phyloP scores from a whole-genome alignment of 1,140 invertebrate genomes.

The Physella acuta region DNA sequence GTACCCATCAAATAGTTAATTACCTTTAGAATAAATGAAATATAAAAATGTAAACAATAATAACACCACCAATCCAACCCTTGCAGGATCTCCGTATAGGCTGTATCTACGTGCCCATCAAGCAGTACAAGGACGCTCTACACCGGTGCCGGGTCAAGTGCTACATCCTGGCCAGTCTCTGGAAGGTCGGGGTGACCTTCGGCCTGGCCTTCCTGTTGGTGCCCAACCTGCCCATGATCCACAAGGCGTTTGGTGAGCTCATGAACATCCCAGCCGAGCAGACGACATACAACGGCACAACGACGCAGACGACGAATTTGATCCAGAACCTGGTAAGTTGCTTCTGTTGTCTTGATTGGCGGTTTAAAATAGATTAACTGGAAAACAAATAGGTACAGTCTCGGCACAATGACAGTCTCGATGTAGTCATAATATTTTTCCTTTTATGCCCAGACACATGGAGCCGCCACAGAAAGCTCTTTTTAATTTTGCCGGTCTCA shows the following conservation, averaged over 20 bases:
- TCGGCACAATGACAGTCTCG: no score
- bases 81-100: slow-evolving; percentile 32
- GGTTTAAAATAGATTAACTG: no score
- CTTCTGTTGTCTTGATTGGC: no score
- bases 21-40: no score
- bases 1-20: slow-evolving; percentile 35
- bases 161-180: slow-evolving; percentile 38
- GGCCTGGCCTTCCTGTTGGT: slow-evolving; percentile 42
- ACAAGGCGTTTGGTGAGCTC: slow-evolving; percentile 33
- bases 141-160: slow-evolving; percentile 37
- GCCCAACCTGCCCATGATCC: slow-evolving; percentile 33
- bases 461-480: no score
- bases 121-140: slow-evolving; percentile 36
- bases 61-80: not conserved
- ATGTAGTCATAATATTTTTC: no score
- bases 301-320: no score
- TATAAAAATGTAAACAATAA: not conserved
- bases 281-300: slow-evolving; percentile 31
- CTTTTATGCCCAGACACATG: no score
- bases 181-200: slow-evolving; percentile 44
- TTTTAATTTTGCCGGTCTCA: no score
- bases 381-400: no score
- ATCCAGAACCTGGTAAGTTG: no score
- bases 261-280: slow-evolving; percentile 23
- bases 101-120: slow-evolving; percentile 34